Conservation (phyloP, 2,113 vertebrate species). For the Channa maculata region DNA sequence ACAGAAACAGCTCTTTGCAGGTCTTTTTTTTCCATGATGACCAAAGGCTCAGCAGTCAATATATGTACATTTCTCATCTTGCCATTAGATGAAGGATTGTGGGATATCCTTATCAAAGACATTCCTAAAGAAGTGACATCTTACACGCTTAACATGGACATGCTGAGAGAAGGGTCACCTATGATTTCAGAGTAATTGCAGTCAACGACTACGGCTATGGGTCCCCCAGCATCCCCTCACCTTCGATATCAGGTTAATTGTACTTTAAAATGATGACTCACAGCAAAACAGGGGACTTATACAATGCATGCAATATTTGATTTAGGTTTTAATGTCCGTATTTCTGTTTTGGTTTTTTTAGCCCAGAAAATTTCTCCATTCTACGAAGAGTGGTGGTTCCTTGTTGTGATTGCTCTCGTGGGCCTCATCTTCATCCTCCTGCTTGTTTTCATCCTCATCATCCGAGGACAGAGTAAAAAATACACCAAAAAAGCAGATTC, state of each 20-base stretch:
- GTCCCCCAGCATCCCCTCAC: slow-evolving; percentile 94
- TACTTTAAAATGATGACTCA: not conserved
- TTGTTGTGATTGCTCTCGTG: slow-evolving; percentile 95
- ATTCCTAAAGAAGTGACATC: slow-evolving; percentile 98
- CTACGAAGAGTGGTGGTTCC: slow-evolving; percentile 99
- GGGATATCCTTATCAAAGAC: slow-evolving; percentile 99
- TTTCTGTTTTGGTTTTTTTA: slow-evolving; percentile 61
- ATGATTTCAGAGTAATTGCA: slow-evolving; percentile 96
- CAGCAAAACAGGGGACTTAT: not conserved
- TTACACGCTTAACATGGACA: slow-evolving; percentile 95
- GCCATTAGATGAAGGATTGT: slow-evolving; percentile 92
- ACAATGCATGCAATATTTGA: not conserved
- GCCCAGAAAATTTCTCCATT: slow-evolving; percentile 96
- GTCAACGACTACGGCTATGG: slow-evolving; percentile 98
- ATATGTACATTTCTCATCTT: not conserved
- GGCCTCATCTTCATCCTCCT: slow-evolving; percentile 98
- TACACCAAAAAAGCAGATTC: slow-evolving; percentile 96
- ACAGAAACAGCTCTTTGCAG: not conserved
- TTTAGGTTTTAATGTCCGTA: slow-evolving; percentile 1
- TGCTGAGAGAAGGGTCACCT: slow-evolving; percentile 95
- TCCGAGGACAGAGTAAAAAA: slow-evolving; percentile 97
- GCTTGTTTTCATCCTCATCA: slow-evolving; percentile 95
- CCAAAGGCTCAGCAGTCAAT: not conserved
- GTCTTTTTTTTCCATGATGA: not conserved
- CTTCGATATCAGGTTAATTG: slow-evolving; percentile 91